These are phyloP conservation scores for Phoxinus dragarum DNA, from an alignment of 2,797 vertebrate genomes.

Conservation along the genomic window DNA sequence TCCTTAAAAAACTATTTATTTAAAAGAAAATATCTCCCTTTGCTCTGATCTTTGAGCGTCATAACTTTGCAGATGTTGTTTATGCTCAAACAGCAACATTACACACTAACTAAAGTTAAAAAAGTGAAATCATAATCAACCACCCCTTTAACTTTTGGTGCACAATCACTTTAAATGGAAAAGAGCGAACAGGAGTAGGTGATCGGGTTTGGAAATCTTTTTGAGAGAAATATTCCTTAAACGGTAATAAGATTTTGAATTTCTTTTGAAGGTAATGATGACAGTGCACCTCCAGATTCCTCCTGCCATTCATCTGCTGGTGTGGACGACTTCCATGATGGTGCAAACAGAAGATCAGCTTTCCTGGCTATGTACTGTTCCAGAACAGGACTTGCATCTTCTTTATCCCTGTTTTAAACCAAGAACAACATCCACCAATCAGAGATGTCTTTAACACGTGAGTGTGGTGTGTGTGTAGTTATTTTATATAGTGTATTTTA, in stretches of 20 bases:
- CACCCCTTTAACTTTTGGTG: not conserved
- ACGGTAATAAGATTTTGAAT: not conserved
- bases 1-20: too few relatives aligned
- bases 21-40: too few relatives aligned
- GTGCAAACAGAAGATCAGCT: conserved; percentile 91
- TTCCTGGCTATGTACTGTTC: conserved; percentile 95
- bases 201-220: not conserved
- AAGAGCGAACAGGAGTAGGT: too few relatives aligned
- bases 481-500: not conserved
- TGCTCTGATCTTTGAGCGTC: too few relatives aligned
- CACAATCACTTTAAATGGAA: not conserved
- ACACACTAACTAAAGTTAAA: too few relatives aligned
- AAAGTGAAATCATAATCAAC: too few relatives aligned
- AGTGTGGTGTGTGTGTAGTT: not conserved
- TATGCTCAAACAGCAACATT: too few relatives aligned
- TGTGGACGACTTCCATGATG: conserved; percentile 84
- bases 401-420: conserved; percentile 74
- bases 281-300: conserved; percentile 80
- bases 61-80: too few relatives aligned
- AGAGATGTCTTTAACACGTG: not conserved
- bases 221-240: not conserved
- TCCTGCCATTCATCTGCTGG: conserved; percentile 76
- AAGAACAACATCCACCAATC: not conserved
- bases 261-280: not conserved
- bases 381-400: conserved; percentile 78